A percentile compares a stretch with the other conserved stretches of the same genome.
Conservation (phyloP, 2,113 vertebrate species). For the Heliornis fulica region DNA sequence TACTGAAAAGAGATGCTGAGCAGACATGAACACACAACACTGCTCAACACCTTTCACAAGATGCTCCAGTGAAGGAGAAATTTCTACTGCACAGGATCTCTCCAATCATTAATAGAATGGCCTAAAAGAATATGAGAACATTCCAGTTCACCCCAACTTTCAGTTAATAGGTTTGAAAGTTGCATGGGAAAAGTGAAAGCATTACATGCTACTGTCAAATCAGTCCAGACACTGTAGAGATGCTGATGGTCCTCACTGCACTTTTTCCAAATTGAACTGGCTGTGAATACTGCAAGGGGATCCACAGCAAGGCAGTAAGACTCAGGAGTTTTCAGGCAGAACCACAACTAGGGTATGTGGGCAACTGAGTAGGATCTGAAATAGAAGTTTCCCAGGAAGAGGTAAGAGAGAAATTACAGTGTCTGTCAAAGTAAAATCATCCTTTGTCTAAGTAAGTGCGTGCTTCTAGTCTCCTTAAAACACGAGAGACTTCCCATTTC, state of each 20-base stretch:
- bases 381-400: neutral
- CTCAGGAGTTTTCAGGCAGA: neutral
- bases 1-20: neutral
- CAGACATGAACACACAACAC: neutral
- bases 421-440: neutral
- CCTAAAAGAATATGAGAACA: neutral
- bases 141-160: neutral
- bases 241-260: neutral
- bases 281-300: neutral
- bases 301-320: neutral
- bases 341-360: neutral
- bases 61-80: neutral
- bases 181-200: neutral
- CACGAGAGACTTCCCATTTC: neutral
- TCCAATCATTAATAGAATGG: neutral
- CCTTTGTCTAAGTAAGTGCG: neutral
- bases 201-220: neutral
- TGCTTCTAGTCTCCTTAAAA: neutral
- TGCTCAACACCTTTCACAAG: neutral
- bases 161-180: neutral
- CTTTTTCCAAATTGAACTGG: neutral
- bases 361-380: neutral
- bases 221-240: rapidly evolving
- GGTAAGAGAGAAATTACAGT: neutral
- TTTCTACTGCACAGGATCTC: neutral